phyloP scores from a whole-genome alignment of 2,797 vertebrate species.

The Cercopithecus diana region DNA sequence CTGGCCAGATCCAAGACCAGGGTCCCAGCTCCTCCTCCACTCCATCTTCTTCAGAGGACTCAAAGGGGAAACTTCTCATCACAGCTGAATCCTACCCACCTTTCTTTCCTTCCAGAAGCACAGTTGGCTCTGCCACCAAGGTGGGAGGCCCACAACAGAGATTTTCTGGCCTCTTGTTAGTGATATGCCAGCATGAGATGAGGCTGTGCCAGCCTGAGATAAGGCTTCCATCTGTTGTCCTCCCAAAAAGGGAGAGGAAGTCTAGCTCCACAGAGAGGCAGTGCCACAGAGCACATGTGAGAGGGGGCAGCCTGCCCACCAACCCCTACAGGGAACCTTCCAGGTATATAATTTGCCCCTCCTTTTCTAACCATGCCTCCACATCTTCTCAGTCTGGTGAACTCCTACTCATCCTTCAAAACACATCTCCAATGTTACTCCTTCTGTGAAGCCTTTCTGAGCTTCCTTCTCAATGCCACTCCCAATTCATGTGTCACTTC shows the following conservation, averaged over 20 bases:
- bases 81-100: not conserved
- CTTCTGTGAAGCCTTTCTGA: not conserved
- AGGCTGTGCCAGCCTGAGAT: not conserved
- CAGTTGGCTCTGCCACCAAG: not conserved
- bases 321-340: not conserved
- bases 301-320: not conserved
- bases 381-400: not conserved
- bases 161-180: not conserved
- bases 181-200: not conserved
- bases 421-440: not conserved
- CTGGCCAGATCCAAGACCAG: not conserved
- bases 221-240: not conserved
- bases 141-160: not conserved
- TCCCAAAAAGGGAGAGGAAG: not conserved
- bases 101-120: constrained; percentile 32
- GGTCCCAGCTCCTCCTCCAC: not conserved
- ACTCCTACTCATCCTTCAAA: constrained; percentile 41
- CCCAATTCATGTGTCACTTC: not conserved
- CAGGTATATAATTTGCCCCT: not conserved
- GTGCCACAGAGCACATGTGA: not conserved
- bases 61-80: not conserved
- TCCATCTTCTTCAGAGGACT: not conserved
- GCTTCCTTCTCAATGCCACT: not conserved
- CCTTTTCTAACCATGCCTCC: not conserved
- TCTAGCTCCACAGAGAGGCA: not conserved